Percentiles rank a stretch among this genome's conserved stretches.
Conservation (phyloP, 2,113 vertebrate genomes). For the Limanda limanda region DNA sequence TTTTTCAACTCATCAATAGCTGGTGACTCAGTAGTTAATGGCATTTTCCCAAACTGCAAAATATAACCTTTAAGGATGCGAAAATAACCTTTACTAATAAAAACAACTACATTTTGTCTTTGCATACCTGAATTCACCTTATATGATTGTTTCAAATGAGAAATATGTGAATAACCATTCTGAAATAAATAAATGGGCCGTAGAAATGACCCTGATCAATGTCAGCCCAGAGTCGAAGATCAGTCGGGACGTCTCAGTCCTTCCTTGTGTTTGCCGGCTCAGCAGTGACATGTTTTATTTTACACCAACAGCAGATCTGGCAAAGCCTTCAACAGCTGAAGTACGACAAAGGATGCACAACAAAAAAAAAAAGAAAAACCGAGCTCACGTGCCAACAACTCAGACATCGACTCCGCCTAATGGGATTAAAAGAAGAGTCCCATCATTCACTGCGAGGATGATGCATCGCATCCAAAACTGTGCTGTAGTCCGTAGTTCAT, state of each 20-base stretch:
- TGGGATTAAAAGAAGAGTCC: slow-evolving; percentile 27
- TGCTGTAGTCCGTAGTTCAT: neutral
- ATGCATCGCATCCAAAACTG: slow-evolving; percentile 39
- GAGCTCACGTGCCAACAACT: neutral
- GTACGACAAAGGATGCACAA: slow-evolving; percentile 12
- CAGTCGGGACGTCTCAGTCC: neutral
- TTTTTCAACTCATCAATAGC: slow-evolving; percentile 36
- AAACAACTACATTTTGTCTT: neutral
- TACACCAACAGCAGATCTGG: slow-evolving; percentile 5
- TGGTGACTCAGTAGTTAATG: slow-evolving; percentile 47
- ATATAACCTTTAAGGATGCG: slow-evolving; percentile 30
- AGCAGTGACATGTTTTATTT: slow-evolving; percentile 24
- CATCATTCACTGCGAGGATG: slow-evolving; percentile 45
- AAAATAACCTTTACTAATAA: neutral
- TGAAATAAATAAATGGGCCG: neutral
- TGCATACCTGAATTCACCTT: no score
- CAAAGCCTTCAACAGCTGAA: slow-evolving; percentile 1
- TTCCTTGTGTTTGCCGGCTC: neutral
- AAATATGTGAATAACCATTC: neutral
- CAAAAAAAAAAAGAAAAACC: slow-evolving; percentile 16
- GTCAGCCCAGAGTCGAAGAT: neutral
- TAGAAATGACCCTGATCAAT: neutral
- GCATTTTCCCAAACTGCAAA: slow-evolving; percentile 26
- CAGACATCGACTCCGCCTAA: slow-evolving; percentile 21
- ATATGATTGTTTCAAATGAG: neutral